Conservation (phyloP, 2,113 vertebrate genomes). For the Thomomys bottae region DNA sequence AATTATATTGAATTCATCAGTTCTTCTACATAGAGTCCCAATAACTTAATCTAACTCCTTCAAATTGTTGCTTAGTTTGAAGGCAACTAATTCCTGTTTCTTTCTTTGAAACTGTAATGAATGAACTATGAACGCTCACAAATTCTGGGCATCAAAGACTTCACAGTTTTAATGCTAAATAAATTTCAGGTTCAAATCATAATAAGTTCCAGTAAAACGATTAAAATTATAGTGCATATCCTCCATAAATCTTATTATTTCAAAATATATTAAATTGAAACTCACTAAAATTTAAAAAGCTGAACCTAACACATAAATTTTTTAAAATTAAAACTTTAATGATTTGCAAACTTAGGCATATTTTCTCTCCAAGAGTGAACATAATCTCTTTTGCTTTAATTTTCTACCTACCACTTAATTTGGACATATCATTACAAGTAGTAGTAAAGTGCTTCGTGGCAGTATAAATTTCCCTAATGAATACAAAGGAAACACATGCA, state of each 20-base stretch:
- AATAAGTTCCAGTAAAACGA: constrained; percentile 65
- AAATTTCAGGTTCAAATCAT: constrained; percentile 5
- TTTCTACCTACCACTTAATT: constrained; percentile 75
- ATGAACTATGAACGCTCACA: constrained; percentile 46
- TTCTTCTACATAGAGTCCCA: not conserved
- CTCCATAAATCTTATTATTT: constrained; percentile 73
- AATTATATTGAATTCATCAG: constrained; percentile 3
- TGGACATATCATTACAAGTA: constrained; percentile 75
- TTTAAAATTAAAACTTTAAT: constrained; percentile 83
- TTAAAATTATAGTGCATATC: constrained; percentile 73
- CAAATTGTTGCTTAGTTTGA: constrained; percentile 49
- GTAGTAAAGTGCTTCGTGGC: constrained; percentile 59
- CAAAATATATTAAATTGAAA: constrained; percentile 79
- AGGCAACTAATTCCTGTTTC: constrained; percentile 59
- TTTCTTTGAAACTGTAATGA: constrained; percentile 25
- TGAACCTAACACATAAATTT: constrained; percentile 76
- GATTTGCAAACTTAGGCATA: constrained; percentile 77
- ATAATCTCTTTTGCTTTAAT: constrained; percentile 75
- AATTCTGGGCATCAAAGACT: constrained; percentile 40
- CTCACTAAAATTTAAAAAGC: constrained; percentile 77
- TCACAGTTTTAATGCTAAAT: constrained; percentile 59
- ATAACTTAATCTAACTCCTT: constrained; percentile 26
- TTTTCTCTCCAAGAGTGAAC: constrained; percentile 78
- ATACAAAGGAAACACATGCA: constrained; percentile 69
- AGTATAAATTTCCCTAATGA: constrained; percentile 73